Percentiles rank a stretch among this genome's conserved stretches.
Evolutionary conservation across 2,113 vertebrate species (phyloP).

Genomic region (Pelecanoides urinatrix): DNA sequence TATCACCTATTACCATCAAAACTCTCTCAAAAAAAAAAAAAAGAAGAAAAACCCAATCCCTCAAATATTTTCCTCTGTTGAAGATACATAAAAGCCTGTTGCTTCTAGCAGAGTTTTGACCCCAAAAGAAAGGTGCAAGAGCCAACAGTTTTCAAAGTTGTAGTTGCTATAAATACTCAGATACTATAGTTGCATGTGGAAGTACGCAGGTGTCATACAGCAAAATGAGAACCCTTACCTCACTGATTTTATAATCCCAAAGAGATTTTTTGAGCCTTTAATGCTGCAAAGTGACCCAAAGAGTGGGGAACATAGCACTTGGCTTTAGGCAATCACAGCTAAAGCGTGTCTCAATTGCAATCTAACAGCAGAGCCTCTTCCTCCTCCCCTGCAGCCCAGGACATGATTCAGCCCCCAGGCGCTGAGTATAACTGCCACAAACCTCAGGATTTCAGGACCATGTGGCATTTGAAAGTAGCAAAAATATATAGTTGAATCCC

Average conservation of each 20-base stretch:
- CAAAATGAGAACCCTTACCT: background rate
- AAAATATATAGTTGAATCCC: background rate
- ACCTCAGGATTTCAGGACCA: background rate
- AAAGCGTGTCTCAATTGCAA: accelerated
- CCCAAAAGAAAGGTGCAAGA: background rate
- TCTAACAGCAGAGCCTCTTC: background rate
- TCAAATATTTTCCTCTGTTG: background rate
- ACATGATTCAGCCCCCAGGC: accelerated
- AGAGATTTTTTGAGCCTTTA: background rate
- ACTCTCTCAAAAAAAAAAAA: background rate
- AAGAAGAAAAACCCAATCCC: background rate
- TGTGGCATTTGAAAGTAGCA: background rate
- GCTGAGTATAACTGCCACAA: background rate
- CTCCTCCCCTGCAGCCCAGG: background rate
- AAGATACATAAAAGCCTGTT: background rate
- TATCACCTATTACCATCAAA: background rate
- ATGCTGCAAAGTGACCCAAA: background rate
- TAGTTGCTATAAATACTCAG: background rate
- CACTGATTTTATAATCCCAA: background rate
- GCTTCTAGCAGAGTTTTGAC: background rate
- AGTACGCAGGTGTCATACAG: background rate
- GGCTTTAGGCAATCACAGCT: background rate
- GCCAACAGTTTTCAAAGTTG: background rate
- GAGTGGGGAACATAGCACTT: accelerated
- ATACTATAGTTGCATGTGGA: background rate